A percentile compares a stretch with the other conserved stretches of the same genome.
Conservation (phyloP, 2,888 invertebrate species). For the Habroteleia sp. region DNA sequence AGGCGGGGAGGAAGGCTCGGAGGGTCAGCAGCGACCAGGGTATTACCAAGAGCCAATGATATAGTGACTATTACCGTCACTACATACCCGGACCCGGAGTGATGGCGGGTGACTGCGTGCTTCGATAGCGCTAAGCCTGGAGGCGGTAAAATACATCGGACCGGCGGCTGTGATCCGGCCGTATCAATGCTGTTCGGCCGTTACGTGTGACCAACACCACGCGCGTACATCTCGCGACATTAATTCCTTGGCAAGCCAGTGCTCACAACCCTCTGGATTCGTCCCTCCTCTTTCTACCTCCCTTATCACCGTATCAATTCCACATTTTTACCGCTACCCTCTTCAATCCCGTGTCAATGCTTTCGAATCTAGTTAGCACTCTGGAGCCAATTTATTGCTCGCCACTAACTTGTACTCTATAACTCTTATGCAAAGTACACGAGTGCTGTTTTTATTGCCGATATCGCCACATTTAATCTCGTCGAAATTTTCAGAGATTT, state of each 20-base stretch:
- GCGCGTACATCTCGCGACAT: conserved; percentile 64
- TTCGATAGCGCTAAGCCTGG: conserved; percentile 81
- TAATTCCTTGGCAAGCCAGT: conserved; percentile 64
- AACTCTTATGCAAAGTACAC: conserved; percentile 17
- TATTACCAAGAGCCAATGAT: conserved; percentile 81
- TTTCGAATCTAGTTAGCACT: conserved; percentile 50
- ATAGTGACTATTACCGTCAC: conserved; percentile 81
- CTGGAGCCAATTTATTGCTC: conserved; percentile 21
- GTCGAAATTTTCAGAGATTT: too few relatives aligned
- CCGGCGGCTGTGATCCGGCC: conserved; percentile 80
- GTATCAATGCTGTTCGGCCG: conserved; percentile 80
- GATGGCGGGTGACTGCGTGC: conserved; percentile 81
- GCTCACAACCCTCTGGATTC: conserved; percentile 12
- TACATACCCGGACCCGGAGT: conserved; percentile 80
- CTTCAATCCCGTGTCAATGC: conserved; percentile 41
- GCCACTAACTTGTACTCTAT: conserved; percentile 8
- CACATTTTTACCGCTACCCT: conserved; percentile 53
- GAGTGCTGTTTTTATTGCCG: neutral
- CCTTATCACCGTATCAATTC: conserved; percentile 58
- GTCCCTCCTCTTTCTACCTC: conserved; percentile 39
- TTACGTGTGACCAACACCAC: conserved; percentile 74
- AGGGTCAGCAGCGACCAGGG: conserved; percentile 73
- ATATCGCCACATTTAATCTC: too few relatives aligned
- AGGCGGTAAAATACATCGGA: conserved; percentile 81
- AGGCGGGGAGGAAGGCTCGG: conserved; percentile 29